phyloP scores from a whole-genome alignment of 1,140 invertebrate genomes.

The Drosophila quadrilineata region DNA sequence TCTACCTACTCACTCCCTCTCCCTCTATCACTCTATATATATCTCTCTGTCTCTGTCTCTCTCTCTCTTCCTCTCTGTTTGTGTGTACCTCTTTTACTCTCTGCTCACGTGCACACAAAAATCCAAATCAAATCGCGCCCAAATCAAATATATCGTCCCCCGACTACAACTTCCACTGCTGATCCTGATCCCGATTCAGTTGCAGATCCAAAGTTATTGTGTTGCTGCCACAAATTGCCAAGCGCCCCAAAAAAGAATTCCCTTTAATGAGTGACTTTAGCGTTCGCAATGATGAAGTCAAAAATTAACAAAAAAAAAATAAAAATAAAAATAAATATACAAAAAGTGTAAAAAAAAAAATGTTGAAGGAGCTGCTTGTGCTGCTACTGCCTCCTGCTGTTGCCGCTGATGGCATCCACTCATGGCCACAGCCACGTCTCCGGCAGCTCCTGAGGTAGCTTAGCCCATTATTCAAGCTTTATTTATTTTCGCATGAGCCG shows the following conservation, averaged over 20 bases:
- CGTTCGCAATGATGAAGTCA: constrained; percentile 29
- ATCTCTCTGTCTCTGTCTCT: too few relatives aligned
- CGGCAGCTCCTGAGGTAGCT: constrained; percentile 70
- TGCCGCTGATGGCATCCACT: too few relatives aligned
- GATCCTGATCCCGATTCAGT: not conserved
- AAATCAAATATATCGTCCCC: constrained; percentile 60
- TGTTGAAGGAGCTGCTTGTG: not conserved
- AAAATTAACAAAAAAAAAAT: too few relatives aligned
- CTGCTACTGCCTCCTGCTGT: not conserved
- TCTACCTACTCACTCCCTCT: too few relatives aligned
- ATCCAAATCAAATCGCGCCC: constrained; percentile 62
- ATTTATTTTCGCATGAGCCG: constrained; percentile 64
- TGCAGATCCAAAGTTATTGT: not conserved
- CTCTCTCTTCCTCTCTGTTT: too few relatives aligned
- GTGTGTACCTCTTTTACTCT: too few relatives aligned
- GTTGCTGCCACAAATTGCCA: constrained; percentile 24
- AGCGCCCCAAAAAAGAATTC: constrained; percentile 46
- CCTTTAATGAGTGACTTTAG: constrained; percentile 75
- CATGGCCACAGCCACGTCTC: too few relatives aligned
- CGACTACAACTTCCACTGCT: not conserved
- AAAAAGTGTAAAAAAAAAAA: too few relatives aligned
- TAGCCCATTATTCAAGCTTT: constrained; percentile 77
- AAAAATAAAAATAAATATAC: too few relatives aligned
- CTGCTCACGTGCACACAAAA: constrained; percentile 55
- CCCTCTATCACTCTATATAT: too few relatives aligned